Conservation (phyloP, 2,888 invertebrate species). For the Mythimna ferrago region DNA sequence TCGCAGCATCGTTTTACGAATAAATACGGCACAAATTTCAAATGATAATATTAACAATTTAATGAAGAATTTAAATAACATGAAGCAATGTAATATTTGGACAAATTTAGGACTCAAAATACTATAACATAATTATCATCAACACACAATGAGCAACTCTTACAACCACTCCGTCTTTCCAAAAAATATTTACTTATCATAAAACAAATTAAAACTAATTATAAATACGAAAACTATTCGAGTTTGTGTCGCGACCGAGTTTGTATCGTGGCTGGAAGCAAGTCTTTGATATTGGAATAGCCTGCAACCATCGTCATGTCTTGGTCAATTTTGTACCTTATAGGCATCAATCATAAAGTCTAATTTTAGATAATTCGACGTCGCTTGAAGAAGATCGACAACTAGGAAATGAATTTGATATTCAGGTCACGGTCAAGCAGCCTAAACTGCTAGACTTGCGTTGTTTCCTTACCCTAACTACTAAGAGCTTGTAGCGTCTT, state of each 20-base stretch:
- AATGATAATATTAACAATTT: constrained; percentile 34
- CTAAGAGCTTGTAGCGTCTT: constrained; percentile 7
- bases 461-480: constrained; percentile 7
- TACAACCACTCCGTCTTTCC: constrained; percentile 72
- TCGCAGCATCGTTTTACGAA: constrained; percentile 47
- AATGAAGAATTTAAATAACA: constrained; percentile 47
- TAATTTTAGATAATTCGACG: constrained; percentile 37
- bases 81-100: constrained; percentile 56
- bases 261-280: constrained; percentile 47
- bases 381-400: constrained; percentile 33
- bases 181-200: constrained; percentile 63
- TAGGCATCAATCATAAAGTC: constrained; percentile 50
- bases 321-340: constrained; percentile 64
- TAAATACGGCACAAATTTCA: constrained; percentile 59
- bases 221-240: constrained; percentile 82
- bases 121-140: constrained; percentile 31
- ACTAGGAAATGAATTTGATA: constrained; percentile 25
- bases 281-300: constrained; percentile 47
- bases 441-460: not conserved
- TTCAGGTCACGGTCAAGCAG: constrained; percentile 3
- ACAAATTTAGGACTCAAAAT: constrained; percentile 63
- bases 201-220: constrained; percentile 70
- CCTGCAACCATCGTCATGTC: constrained; percentile 47
- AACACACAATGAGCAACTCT: constrained; percentile 73
- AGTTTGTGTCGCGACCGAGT: constrained; percentile 77